Percentiles rank a stretch among this genome's conserved stretches.
These are phyloP conservation scores for Myiagra hebetior DNA, from an alignment of 2,113 vertebrate species.

Conservation along the genomic window DNA sequence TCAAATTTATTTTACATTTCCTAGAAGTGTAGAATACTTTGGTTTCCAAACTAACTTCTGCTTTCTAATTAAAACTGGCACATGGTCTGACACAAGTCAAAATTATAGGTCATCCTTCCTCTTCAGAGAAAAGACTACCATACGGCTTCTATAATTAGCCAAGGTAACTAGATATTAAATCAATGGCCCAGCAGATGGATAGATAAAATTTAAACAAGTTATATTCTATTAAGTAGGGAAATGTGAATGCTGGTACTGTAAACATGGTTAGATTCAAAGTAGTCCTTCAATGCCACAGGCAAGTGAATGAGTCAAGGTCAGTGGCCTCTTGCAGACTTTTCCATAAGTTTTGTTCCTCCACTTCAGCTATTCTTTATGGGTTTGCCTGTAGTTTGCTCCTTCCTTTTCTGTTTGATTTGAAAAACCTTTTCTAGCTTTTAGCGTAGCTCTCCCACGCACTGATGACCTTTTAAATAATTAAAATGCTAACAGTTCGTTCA, in stretches of 20 bases:
- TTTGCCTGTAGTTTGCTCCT: background rate
- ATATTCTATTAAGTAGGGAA: background rate
- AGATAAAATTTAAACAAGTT: background rate
- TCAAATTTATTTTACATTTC: background rate
- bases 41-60: background rate
- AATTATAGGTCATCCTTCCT: background rate
- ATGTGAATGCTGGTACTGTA: background rate
- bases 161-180: background rate
- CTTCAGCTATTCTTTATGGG: background rate
- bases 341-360: background rate
- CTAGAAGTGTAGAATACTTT: background rate
- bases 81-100: background rate
- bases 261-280: background rate
- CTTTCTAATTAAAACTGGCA: background rate
- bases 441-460: background rate
- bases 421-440: background rate
- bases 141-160: background rate
- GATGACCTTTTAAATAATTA: conserved; percentile 53
- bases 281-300: background rate
- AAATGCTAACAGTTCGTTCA: background rate
- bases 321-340: background rate
- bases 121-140: background rate
- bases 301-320: background rate
- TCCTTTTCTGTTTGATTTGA: background rate
- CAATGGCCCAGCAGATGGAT: background rate